Evolutionary conservation across 2,888 invertebrate species (phyloP), one percentile per base, ranked within the genome.

Genomic region (Leucophenga maculata): DNA sequence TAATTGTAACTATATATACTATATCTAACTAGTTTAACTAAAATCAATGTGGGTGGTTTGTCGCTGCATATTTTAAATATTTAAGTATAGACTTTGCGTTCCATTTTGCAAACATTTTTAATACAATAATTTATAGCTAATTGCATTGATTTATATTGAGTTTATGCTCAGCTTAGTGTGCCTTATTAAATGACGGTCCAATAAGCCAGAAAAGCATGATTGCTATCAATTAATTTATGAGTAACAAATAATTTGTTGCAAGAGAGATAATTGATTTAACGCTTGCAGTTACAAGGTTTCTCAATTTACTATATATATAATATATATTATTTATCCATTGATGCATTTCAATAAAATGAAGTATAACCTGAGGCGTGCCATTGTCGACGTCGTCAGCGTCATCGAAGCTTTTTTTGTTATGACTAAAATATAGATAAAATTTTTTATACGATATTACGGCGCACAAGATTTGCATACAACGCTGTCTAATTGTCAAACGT

Each of bases 281-380:
- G 39, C 39, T 39, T 39, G 11, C 8, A 39, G 39, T 39, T 8
- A 39, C 8, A 39, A 39, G 1, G 8, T 11, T 3, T 39, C 8
- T 39, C 1, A 39, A 6, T 39, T 39, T 39, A 11, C 8, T 39
- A 6, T 39, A 39, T 39, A 26, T 3, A 9, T 39, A 39, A 6
- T 8, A 6, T 32, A 6, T 32, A 48, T 48, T 48, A 3, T 50
- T 50, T 50, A 11, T 18, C 13, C 6, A 14, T 18, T 50, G 50
- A 50, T 50, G 50, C 50, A 50, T 50, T 50, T 50, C n/a, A 50
- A 50, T 50, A 50, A 57, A 26, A 6, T 62, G 62, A 13, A 64
- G 62, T 48, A 46, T 64, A 64, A 31, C 48, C 20, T 46, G 62
- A 64, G 62, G 62, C 62, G 59, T 26, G 62, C 20, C 62, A 48